Evolutionary conservation across 2,888 invertebrate species (phyloP), one percentile per base, ranked within the genome.

Genomic region (Leptura quadrifasciata): DNA sequence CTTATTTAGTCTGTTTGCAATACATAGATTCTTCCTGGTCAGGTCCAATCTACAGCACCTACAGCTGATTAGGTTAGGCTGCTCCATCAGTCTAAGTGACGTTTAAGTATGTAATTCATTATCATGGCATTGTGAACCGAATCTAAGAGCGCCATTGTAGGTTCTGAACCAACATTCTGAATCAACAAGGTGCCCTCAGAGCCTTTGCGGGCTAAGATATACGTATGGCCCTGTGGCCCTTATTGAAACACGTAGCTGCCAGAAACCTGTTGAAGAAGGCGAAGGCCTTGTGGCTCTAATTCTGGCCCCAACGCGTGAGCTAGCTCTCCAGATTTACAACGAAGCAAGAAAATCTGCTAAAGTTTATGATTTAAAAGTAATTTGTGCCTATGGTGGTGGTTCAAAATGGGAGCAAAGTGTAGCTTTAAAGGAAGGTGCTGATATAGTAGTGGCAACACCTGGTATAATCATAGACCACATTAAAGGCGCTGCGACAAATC

Each of bases 381-480:
- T 98, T 6, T 98, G 97, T 87, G 97, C 97, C 83, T 98, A 97
- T 86, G 99, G 99, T 39, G 99, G 99, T 6, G 99, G 99, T 0
- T 98, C 97, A 52, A 98, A 99, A 88, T 99, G 98, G 97, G 99
- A 99, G 88, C 99, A 99, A 89, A 88, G 88, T 79, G 93, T 94
- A 75, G 99, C 98, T 0, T 91, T 99, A 81, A 97, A 98, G 91
- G 95, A 96, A 77, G 94, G 94, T 4, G 95, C 95, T 0, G 96
- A 96, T 88, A 94, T 96, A 76, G 93, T 97, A 17, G 96, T 97
- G 8, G 96, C 96, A 2, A 97, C 97, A 0, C 97, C 97, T 0
- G 99, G 99, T 10, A 93, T 99, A 78, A 96, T 99, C 89, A 99
- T 99, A 83, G 99, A 99, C 88, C 93, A 99, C 88, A 94, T 99